phyloP scores from a whole-genome alignment of 2,888 invertebrate species.

The Tipula confusa region DNA sequence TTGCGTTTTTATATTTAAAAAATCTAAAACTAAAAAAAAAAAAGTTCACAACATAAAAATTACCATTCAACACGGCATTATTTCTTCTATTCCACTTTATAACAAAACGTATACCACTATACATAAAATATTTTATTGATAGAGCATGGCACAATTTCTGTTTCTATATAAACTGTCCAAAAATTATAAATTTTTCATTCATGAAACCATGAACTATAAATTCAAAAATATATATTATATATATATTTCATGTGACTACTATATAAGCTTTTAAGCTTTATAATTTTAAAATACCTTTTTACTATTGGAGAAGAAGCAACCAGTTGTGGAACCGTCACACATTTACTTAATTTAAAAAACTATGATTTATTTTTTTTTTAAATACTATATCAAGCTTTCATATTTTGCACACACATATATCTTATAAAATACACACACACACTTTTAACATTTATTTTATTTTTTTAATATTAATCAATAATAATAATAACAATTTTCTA shows the following conservation, averaged over 20 bases:
- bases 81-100: neutral
- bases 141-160: neutral
- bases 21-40: neutral
- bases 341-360: slow-evolving; percentile 46
- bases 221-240: neutral
- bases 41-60: neutral
- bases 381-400: neutral
- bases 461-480: neutral
- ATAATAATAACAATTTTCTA: neutral
- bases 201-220: neutral
- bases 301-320: slow-evolving; percentile 59
- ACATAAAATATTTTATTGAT: neutral
- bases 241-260: neutral
- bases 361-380: neutral
- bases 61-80: neutral
- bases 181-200: neutral
- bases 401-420: neutral
- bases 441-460: neutral
- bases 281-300: slow-evolving; percentile 35
- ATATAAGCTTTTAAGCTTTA: neutral
- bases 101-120: neutral
- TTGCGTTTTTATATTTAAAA: neutral
- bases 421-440: neutral
- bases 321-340: slow-evolving; percentile 68
- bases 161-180: neutral